Base-by-base conservation (phyloP, 1,140 invertebrate genomes). In the Eurosta solidaginis region DNA sequence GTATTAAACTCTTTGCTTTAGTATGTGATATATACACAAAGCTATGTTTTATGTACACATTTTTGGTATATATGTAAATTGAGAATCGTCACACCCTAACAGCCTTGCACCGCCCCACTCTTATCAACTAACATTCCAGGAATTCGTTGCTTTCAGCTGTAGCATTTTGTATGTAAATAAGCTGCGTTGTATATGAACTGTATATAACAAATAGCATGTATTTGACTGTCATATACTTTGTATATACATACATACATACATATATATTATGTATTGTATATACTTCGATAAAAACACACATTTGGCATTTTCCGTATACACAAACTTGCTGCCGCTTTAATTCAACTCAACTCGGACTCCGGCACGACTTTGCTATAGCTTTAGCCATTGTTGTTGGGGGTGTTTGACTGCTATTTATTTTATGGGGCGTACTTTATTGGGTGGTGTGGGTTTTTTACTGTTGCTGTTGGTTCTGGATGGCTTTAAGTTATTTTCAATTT, bases 401-500 rank as follows among this genome's bases (percentile, higher is more conserved):
- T 68, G 59, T 68, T 68, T 68, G 59, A 33, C 33, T 68, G 59
- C 36, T 9, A 14, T n/a, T 33, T 14, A n/a, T n/a, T 63, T 36
- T 36, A n/a, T 36, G 12, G 59, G 33, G 59, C 33, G 33, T 68
- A 9, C n/a, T 40, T n/a, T n/a, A n/a, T 42, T 68, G 59, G 59
- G 36, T 68, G 36, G 59, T 27, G 36, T n/a, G 29, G 17, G 6
- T 68, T 68, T 68, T 68, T 59, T 29, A 29, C 5, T 59, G 33
- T 40, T 47, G 12, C 14, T 47, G 14, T 1, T 12, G 59, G 17
- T 68, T n/a, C n/a, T n/a, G n/a, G 22, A 40, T 42, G n/a, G 59
- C 59, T 68, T 68, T 68, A 68, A 68, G 36, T 68, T 68, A 40
- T 40, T 68, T 68, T 22, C 59, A 33, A 40, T 68, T 68, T 68